Conservation (phyloP, 2,888 invertebrate genomes). For the Chrysolina americana region DNA sequence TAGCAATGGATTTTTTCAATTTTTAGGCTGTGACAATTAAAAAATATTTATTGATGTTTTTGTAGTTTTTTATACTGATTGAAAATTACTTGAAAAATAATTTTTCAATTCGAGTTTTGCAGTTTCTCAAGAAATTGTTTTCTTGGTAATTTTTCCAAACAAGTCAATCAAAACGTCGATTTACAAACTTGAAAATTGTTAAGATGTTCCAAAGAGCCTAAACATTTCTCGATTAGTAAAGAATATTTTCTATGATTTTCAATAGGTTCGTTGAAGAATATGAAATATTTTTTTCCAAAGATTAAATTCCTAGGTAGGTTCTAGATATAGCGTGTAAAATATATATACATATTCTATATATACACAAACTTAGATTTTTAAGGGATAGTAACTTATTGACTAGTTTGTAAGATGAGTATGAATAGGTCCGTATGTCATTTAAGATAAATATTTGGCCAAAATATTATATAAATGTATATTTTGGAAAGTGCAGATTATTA, state of each 20-base stretch:
- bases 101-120: slow-evolving; percentile 22
- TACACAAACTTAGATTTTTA: slow-evolving; percentile 52
- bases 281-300: slow-evolving; percentile 52
- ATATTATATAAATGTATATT: slow-evolving; percentile 27
- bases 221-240: slow-evolving; percentile 32
- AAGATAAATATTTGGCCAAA: slow-evolving; percentile 40
- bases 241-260: slow-evolving; percentile 34
- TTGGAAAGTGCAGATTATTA: slow-evolving; percentile 17
- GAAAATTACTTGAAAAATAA: slow-evolving; percentile 39
- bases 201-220: slow-evolving; percentile 52
- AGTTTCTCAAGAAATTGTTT: slow-evolving; percentile 38
- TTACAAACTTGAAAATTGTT: slow-evolving; percentile 43
- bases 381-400: slow-evolving; percentile 60
- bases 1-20: slow-evolving; percentile 55
- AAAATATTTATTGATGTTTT: slow-evolving; percentile 59
- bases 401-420: slow-evolving; percentile 53
- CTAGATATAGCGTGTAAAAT: slow-evolving; percentile 47
- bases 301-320: slow-evolving; percentile 49
- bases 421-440: slow-evolving; percentile 42
- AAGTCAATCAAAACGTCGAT: slow-evolving; percentile 50
- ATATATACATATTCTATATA: slow-evolving; percentile 50
- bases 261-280: slow-evolving; percentile 38
- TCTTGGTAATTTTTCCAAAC: slow-evolving; percentile 42
- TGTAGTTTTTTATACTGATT: slow-evolving; percentile 54
- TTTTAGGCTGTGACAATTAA: slow-evolving; percentile 64